Evolutionary conservation across 37 sponge, comb jelly and placozoan species (phyloP).

Genomic region (Spongilla lacustris): DNA sequence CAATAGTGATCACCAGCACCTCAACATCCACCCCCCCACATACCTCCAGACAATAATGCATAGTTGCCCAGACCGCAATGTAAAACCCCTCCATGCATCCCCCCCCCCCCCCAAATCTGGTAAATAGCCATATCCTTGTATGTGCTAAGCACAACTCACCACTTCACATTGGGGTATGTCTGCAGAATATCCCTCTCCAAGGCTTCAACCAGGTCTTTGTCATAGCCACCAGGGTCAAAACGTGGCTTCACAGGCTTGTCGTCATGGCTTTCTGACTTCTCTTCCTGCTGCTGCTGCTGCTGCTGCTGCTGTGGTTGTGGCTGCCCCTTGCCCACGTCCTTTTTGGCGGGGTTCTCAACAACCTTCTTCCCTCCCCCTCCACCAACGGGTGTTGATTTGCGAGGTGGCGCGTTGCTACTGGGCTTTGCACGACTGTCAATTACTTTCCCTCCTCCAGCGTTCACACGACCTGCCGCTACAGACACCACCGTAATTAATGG

Average conservation of each 20-base stretch:
- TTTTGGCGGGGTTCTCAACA: neutral
- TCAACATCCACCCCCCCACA: no score
- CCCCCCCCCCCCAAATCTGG: no score
- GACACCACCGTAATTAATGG: no score
- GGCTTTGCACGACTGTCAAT: conserved; percentile 44
- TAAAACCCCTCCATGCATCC: no score
- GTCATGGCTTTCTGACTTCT: conserved; percentile 57
- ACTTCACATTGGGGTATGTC: conserved; percentile 89
- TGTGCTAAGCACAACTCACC: conserved; percentile 53
- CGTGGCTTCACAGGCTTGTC: conserved; percentile 79
- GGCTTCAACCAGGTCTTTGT: conserved; percentile 93
- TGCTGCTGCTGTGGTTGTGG: neutral
- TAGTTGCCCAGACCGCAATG: no score
- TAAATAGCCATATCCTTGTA: neutral
- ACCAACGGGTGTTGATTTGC: neutral
- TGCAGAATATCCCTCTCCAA: conserved; percentile 94
- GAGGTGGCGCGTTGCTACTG: neutral
- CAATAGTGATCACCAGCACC: no score
- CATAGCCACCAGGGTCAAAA: conserved; percentile 87
- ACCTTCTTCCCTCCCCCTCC: neutral
- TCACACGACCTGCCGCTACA: neutral
- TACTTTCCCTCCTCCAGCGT: conserved; percentile 28
- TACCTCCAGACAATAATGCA: no score
- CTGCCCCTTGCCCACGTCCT: neutral
- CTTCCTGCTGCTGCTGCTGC: conserved; percentile 24